A percentile compares a stretch with the other conserved stretches of the same genome.
These are phyloP conservation scores for Xenus cinereus DNA, from an alignment of 2,113 vertebrate species.

Conservation along the genomic window DNA sequence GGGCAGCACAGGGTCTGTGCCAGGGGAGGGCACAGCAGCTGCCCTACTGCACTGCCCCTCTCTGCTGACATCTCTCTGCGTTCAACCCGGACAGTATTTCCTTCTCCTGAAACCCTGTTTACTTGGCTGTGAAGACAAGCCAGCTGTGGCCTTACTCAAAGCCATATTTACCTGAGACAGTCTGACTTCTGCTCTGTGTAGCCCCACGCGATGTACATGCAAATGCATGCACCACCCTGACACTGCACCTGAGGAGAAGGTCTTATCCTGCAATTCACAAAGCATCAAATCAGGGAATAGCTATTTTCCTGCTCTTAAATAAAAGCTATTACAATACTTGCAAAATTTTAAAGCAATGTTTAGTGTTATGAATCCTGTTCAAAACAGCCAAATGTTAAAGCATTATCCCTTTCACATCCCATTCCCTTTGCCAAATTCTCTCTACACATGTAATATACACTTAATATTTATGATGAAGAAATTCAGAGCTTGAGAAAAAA, in stretches of 20 bases:
- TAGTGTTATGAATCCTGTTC: background rate
- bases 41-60: background rate
- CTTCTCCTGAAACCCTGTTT: background rate
- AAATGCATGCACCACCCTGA: background rate
- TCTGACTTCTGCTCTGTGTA: background rate
- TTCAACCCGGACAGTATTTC: background rate
- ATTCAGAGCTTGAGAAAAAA: background rate
- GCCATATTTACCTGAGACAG: background rate
- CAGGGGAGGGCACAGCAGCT: background rate
- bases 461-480: background rate
- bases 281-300: background rate
- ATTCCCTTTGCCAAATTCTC: background rate
- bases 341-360: background rate
- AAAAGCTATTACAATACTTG: background rate
- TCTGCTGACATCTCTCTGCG: background rate
- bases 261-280: background rate
- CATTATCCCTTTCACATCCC: background rate
- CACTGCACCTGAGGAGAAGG: background rate
- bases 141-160: background rate
- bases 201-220: rapidly evolving
- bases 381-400: background rate
- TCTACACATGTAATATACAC: background rate
- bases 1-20: background rate
- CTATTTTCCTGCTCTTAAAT: background rate
- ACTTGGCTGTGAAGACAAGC: background rate